Percentiles rank a stretch among this genome's conserved stretches.
Conservation (phyloP, 2,888 invertebrate genomes). For the Ennomos fuscantarius region DNA sequence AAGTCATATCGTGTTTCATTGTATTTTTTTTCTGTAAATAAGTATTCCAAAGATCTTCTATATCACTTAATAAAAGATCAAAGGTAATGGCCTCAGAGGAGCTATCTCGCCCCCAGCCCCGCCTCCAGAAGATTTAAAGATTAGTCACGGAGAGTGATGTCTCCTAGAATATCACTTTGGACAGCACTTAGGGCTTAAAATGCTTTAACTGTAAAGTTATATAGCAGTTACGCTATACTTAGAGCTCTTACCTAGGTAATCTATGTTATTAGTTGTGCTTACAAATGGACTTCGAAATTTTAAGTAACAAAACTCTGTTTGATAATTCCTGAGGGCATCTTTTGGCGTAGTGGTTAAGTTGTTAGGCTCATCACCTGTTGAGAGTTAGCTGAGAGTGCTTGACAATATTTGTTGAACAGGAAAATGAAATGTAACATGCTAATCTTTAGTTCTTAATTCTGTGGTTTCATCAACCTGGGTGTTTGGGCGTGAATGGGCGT, state of each 20-base stretch:
- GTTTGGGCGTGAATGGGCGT: too few species aligned
- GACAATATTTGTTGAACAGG: too few species aligned
- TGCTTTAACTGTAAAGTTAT: slow-evolving; percentile 14
- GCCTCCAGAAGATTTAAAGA: slow-evolving; percentile 41
- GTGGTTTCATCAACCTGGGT: too few species aligned
- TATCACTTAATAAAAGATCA: slow-evolving; percentile 34
- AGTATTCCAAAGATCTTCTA: slow-evolving; percentile 7
- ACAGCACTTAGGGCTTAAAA: slow-evolving; percentile 14
- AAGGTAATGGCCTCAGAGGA: slow-evolving; percentile 26
- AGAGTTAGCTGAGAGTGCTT: too few species aligned
- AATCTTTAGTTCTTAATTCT: too few species aligned
- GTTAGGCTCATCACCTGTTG: too few species aligned
- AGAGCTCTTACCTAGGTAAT: neutral
- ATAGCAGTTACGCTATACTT: slow-evolving; percentile 12
- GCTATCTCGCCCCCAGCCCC: neutral
- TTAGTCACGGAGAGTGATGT: slow-evolving; percentile 43
- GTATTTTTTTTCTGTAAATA: slow-evolving; percentile 15
- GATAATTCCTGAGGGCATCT: too few species aligned
- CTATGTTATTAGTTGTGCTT: too few species aligned
- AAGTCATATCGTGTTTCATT: slow-evolving; percentile 5
- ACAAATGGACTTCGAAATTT: too few species aligned
- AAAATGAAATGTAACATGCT: too few species aligned
- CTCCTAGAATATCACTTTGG: slow-evolving; percentile 29
- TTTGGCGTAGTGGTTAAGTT: too few species aligned
- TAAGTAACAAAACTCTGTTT: too few species aligned